A percentile compares a stretch with the other conserved stretches of the same genome.
Conservation (phyloP, 1,140 invertebrate genomes). For the Pachyrhynchus sulphureomaculatus region DNA sequence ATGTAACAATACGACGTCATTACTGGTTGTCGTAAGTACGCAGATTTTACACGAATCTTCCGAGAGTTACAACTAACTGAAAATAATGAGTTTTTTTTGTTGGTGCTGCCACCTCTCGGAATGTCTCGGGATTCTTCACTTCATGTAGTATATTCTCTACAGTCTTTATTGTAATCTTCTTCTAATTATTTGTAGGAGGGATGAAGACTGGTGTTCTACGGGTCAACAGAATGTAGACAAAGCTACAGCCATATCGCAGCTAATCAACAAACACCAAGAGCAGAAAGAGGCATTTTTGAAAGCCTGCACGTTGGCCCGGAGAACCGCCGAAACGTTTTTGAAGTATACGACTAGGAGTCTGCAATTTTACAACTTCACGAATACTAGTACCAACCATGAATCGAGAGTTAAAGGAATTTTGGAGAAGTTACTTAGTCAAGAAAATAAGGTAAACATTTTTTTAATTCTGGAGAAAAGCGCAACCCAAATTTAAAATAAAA, state of each 20-base stretch:
- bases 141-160: no score
- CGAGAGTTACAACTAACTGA: no score
- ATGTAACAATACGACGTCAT: no score
- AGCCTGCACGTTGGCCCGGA: constrained; percentile 89
- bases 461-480: no score
- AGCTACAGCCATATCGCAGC: constrained; percentile 67
- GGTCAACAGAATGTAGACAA: constrained; percentile 59
- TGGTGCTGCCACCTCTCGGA: no score
- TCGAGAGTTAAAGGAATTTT: constrained; percentile 67
- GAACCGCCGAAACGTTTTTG: constrained; percentile 94
- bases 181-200: constrained; percentile 59
- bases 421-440: constrained; percentile 81
- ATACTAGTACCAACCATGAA: constrained; percentile 65
- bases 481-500: no score
- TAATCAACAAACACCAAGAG: constrained; percentile 94
- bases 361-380: constrained; percentile 85
- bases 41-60: no score
- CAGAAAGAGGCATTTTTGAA: constrained; percentile 94
- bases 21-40: no score
- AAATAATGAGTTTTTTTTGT: no score
- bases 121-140: no score
- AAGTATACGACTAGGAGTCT: constrained; percentile 89
- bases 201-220: constrained; percentile 95
- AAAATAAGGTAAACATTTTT: constrained; percentile 73
- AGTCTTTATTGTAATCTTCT: no score